Evolutionary conservation across 2,113 vertebrate species (phyloP).

Genomic region (Embiotoca jacksoni): DNA sequence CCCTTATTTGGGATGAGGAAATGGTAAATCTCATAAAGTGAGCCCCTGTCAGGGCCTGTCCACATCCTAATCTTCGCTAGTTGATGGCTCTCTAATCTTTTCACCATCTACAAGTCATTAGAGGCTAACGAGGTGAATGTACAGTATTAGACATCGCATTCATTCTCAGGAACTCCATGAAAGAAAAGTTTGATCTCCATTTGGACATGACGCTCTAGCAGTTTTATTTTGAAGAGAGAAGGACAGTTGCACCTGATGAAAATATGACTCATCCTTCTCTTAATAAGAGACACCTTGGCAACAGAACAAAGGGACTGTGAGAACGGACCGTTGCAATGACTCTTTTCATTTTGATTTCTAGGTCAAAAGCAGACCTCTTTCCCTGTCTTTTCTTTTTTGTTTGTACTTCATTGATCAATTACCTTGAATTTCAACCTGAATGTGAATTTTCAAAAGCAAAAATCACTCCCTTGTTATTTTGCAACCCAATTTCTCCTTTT

Average conservation of each 20-base stretch:
- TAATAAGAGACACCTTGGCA: neutral
- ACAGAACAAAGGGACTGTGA: neutral
- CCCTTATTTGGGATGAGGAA: conserved; percentile 68
- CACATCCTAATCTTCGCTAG: conserved; percentile 67
- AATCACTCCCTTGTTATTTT: conserved; percentile 2
- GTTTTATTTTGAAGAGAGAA: neutral
- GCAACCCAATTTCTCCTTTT: neutral
- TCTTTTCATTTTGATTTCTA: neutral
- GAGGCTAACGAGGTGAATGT: conserved; percentile 39
- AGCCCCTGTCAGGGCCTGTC: conserved; percentile 69
- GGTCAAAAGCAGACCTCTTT: neutral
- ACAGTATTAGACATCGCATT: conserved; percentile 36
- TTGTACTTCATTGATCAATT: neutral
- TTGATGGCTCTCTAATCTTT: conserved; percentile 75
- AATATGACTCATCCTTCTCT: neutral
- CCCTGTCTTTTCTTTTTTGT: neutral
- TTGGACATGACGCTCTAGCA: neutral
- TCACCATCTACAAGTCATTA: conserved; percentile 61
- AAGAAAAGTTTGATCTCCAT: conserved; percentile 16
- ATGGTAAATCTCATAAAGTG: conserved; percentile 74
- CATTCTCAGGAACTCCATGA: conserved; percentile 3
- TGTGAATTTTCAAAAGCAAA: neutral
- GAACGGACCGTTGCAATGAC: neutral
- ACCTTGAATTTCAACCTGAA: neutral
- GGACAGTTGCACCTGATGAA: neutral